Percentiles rank a stretch among this genome's conserved stretches.
Evolutionary conservation across 2,797 vertebrate genomes (phyloP).

Genomic region (Poliocrania exsul): DNA sequence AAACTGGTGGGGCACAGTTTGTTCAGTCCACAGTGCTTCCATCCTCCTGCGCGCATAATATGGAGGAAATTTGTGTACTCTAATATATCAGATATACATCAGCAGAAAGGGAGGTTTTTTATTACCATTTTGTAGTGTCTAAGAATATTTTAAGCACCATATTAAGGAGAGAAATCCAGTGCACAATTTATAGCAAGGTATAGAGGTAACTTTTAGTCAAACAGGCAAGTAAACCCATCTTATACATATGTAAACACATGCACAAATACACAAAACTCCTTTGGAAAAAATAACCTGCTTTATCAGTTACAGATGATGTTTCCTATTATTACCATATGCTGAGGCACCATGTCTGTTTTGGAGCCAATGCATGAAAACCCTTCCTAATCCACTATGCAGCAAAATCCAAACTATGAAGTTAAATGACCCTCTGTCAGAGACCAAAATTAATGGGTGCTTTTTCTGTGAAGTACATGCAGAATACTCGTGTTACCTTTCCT

Average conservation of each 20-base stretch:
- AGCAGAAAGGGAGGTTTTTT: background rate
- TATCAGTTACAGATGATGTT: background rate
- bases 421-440: background rate
- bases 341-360: background rate
- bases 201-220: background rate
- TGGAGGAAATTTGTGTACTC: accelerated
- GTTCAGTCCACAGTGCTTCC: too few relatives aligned
- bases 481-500: background rate
- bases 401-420: background rate
- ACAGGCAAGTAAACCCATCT: background rate
- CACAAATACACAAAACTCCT: background rate
- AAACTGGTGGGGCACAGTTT: background rate
- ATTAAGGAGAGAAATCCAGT: background rate
- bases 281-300: background rate
- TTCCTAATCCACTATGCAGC: background rate
- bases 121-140: background rate
- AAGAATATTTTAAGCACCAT: background rate
- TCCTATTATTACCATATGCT: background rate
- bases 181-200: background rate
- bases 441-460: background rate
- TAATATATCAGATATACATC: background rate
- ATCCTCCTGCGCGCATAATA: accelerated
- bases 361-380: background rate
- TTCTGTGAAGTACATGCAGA: background rate
- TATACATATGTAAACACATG: accelerated